These are phyloP conservation scores for Lipophrys pholis DNA, from an alignment of 2,113 vertebrate species.

Conservation along the genomic window DNA sequence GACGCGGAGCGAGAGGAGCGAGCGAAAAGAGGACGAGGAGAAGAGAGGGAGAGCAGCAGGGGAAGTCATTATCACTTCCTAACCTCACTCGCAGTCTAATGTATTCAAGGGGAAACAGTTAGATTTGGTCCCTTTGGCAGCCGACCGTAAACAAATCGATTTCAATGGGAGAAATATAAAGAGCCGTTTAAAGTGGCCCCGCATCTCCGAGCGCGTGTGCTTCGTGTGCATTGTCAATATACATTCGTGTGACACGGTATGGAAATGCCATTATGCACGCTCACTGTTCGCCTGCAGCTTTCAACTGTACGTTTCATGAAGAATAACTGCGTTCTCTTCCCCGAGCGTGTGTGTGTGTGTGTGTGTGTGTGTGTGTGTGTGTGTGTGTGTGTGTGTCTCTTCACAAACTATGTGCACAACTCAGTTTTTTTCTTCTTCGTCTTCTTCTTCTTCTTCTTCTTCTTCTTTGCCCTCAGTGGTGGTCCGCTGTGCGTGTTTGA, in stretches of 20 bases:
- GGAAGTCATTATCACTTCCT: conserved; percentile 82
- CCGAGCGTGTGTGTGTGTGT: background rate
- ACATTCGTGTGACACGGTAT: conserved; percentile 68
- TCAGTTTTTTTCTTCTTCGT: conserved; percentile 38
- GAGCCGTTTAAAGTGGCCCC: conserved; percentile 72
- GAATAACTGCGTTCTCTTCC: conserved; percentile 37
- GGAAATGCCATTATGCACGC: conserved; percentile 75
- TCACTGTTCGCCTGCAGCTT: conserved; percentile 60
- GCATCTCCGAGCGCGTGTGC: conserved; percentile 43
- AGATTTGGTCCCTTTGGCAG: conserved; percentile 78
- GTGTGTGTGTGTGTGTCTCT: conserved; percentile 26
- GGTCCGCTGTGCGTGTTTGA: conserved; percentile 61
- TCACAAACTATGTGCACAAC: conserved; percentile 6
- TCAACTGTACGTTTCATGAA: conserved; percentile 62
- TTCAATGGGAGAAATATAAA: conserved; percentile 73
- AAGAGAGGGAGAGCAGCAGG: conserved; percentile 68
- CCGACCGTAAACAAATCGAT: conserved; percentile 76
- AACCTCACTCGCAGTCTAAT: conserved; percentile 76
- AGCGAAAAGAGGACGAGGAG: conserved; percentile 32
- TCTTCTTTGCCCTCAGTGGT: conserved; percentile 48
- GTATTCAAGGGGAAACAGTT: conserved; percentile 79
- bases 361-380: conserved; percentile 29
- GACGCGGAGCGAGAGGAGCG: background rate
- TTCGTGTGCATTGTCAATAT: conserved; percentile 56
- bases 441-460: conserved; percentile 33